A percentile compares a stretch with the other conserved stretches of the same genome.
Conservation (phyloP, 2,888 invertebrate species). For the Megastigmus dorsalis region DNA sequence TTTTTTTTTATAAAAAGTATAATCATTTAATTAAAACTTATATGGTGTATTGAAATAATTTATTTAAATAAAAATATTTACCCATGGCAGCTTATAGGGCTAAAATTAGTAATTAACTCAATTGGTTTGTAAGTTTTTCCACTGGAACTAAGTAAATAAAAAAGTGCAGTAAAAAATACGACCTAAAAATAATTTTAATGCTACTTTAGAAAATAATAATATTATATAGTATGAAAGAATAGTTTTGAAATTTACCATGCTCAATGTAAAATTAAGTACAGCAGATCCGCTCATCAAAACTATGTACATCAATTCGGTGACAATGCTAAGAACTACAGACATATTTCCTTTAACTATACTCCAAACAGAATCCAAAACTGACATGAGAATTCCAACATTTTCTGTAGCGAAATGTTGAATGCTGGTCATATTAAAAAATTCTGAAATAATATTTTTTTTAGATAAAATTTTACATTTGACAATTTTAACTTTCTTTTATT, state of each 20-base stretch:
- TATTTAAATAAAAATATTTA: constrained; percentile 59
- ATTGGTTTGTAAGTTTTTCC: constrained; percentile 93
- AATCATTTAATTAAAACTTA: constrained; percentile 37
- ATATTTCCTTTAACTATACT: constrained; percentile 94
- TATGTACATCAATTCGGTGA: constrained; percentile 91
- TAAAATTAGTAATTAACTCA: constrained; percentile 88
- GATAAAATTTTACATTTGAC: not conserved
- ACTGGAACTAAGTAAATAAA: constrained; percentile 94
- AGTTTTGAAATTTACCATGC: constrained; percentile 78
- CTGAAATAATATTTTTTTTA: constrained; percentile 67
- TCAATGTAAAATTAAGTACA: constrained; percentile 89
- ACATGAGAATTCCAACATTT: constrained; percentile 91
- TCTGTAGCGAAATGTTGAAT: constrained; percentile 89
- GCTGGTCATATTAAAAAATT: constrained; percentile 83
- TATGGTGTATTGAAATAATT: not conserved
- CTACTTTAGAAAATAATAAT: constrained; percentile 1
- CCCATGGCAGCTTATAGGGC: constrained; percentile 83
- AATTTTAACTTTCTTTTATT: not conserved
- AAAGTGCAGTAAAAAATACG: constrained; percentile 96
- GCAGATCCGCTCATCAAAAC: constrained; percentile 93
- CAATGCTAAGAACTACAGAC: constrained; percentile 87
- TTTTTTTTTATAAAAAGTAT: constrained; percentile 46
- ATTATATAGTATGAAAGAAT: constrained; percentile 5
- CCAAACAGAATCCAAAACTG: constrained; percentile 91
- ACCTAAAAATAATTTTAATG: constrained; percentile 78